Base-by-base conservation (phyloP, 2,888 invertebrate species). In the Drosophila meridionalis region DNA sequence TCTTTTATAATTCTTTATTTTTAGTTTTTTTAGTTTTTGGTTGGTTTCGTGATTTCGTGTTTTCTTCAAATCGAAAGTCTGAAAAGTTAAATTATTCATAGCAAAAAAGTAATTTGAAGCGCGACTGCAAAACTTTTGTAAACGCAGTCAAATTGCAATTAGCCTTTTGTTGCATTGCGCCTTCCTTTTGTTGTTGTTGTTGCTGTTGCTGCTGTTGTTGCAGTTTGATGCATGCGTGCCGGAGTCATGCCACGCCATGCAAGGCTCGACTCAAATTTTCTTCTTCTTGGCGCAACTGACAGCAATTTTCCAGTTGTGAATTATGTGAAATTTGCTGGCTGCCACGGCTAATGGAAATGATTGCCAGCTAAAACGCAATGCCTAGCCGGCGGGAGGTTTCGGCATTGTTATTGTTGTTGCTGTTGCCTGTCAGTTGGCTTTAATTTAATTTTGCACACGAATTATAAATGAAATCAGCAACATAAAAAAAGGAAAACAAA, bases 221-320 rank as follows among this genome's bases (percentile, higher is more conserved):
- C 87, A 89, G 67, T 87, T 89, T 86, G 87, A 87, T 87, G 89
- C 87, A 87, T 87, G 87, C 89, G 87, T 87, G 85, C 80, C 62
- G 47, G 38, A 72, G 57, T 52, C 64, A 68, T 67, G 67, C 79
- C 73, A 73, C 58, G 69, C 75, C 79, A 78, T 73, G 82, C 78
- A 63, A 71, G 74, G 78, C 78, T 80, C 68, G 68, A 78, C 65
- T 72, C 71, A 76, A 81, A 73, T 76, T 81, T 83, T 82, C 78
- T 82, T 82, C 78, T 80, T 76, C 71, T 70, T 76, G 73, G 76
- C 81, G 66, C 70, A 76, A 74, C 83, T 84, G 86, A 86, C 86
- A 86, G 86, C 86, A 86, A 86, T 86, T 86, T 86, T 87, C 87
- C 84, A 89, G 89, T 89, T 89, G 87, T 88, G 89, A 85, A 87